These are phyloP conservation scores for Troides aeacus DNA, from an alignment of 2,888 invertebrate genomes.

Conservation along the genomic window DNA sequence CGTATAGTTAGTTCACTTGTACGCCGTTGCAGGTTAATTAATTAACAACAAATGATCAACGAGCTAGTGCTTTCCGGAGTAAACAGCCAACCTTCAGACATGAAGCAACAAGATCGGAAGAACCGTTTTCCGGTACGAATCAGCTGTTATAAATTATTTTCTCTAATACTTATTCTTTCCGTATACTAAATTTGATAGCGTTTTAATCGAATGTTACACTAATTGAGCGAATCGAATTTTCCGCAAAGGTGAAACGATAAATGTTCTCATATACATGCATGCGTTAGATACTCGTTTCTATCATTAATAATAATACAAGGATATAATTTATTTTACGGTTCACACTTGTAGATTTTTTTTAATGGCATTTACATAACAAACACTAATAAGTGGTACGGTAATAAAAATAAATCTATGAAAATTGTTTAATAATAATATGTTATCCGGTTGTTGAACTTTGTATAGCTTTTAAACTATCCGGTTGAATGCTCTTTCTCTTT, in stretches of 20 bases:
- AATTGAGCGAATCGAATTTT: neutral
- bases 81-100: slow-evolving; percentile 34
- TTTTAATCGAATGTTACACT: neutral
- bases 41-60: slow-evolving; percentile 52
- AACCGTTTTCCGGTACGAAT: neutral
- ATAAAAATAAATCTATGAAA: neutral
- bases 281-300: neutral
- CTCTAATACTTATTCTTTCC: neutral
- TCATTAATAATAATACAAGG: neutral
- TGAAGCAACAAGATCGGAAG: too few species aligned
- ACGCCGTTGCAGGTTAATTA: slow-evolving; percentile 51
- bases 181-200: neutral
- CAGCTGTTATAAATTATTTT: neutral
- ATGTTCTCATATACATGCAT: neutral
- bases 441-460: slow-evolving; percentile 6
- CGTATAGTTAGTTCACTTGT: slow-evolving; percentile 57
- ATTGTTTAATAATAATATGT: slow-evolving; percentile 1
- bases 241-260: neutral
- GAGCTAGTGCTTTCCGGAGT: slow-evolving; percentile 35
- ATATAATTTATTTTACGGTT: neutral
- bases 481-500: neutral
- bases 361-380: neutral
- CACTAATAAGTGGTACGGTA: neutral
- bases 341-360: neutral
- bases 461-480: neutral